Evolutionary conservation across 2,797 vertebrate genomes (phyloP).

Genomic region (Amblyraja radiata): DNA sequence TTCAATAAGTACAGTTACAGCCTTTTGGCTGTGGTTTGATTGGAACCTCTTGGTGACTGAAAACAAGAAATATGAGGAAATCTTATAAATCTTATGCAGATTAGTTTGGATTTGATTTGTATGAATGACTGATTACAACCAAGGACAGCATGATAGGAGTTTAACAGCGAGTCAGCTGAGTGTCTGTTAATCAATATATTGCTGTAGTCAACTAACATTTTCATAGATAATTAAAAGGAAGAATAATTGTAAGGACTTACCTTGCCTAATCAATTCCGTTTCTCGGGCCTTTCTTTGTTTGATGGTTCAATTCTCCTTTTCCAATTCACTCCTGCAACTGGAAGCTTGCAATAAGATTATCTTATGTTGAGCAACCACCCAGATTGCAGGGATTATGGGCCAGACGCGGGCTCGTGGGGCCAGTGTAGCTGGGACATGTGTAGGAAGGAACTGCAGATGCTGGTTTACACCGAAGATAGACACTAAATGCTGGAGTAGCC

Average conservation of each 20-base stretch:
- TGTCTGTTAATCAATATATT: slow-evolving; percentile 36
- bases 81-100: neutral
- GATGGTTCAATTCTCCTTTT: neutral
- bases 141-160: slow-evolving; percentile 15
- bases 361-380: neutral
- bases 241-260: slow-evolving; percentile 20
- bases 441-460: too few species aligned
- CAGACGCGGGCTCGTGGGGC: too few species aligned
- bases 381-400: neutral
- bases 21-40: neutral
- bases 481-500: too few species aligned
- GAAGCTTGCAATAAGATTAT: neutral
- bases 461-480: too few species aligned
- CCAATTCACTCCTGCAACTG: neutral
- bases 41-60: neutral
- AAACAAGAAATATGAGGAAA: neutral
- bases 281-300: neutral
- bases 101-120: slow-evolving; percentile 22
- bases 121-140: slow-evolving; percentile 32
- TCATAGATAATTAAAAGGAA: slow-evolving; percentile 37
- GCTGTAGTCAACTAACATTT: slow-evolving; percentile 35
- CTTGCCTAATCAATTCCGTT: slow-evolving; percentile 24
- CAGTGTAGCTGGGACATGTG: too few species aligned
- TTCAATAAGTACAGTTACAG: neutral
- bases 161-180: slow-evolving; percentile 9